Conservation (phyloP, 2,113 vertebrate genomes). For the Argyrosomus japonicus region DNA sequence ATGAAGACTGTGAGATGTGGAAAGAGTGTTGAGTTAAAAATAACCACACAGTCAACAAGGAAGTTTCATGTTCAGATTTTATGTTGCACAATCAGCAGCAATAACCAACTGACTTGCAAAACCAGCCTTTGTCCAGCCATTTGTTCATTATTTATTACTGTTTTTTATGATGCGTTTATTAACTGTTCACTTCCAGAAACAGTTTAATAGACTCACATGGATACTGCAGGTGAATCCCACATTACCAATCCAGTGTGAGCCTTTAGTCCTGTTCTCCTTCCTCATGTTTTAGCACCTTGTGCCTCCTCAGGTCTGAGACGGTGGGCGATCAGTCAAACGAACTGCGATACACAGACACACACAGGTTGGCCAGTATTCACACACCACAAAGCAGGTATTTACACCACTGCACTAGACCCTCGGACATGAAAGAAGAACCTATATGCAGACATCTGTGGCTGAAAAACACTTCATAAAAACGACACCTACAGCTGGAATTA, state of each 20-base stretch:
- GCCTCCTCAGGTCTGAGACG: constrained; percentile 74
- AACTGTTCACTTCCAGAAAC: neutral
- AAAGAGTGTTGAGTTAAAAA: neutral
- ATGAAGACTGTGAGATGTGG: neutral
- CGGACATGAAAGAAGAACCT: neutral
- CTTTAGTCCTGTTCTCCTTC: neutral
- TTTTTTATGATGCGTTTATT: neutral
- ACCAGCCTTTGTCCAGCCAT: neutral
- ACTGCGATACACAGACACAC: constrained; percentile 65
- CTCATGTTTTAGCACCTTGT: constrained; percentile 61
- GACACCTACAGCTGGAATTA: neutral
- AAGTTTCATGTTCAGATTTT: neutral
- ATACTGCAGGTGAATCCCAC: neutral
- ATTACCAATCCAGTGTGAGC: neutral
- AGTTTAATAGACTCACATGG: neutral
- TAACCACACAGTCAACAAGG: neutral
- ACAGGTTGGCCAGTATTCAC: constrained; percentile 66
- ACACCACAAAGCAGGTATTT: constrained; percentile 59
- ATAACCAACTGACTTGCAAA: too few relatives aligned
- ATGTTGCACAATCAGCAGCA: too few relatives aligned
- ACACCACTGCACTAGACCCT: neutral
- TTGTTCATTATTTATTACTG: neutral
- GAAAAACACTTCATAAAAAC: neutral
- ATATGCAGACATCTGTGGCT: neutral
- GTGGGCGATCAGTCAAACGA: constrained; percentile 59